Base-by-base conservation (phyloP, 2,113 vertebrate species). In the Sturnira hondurensis region DNA sequence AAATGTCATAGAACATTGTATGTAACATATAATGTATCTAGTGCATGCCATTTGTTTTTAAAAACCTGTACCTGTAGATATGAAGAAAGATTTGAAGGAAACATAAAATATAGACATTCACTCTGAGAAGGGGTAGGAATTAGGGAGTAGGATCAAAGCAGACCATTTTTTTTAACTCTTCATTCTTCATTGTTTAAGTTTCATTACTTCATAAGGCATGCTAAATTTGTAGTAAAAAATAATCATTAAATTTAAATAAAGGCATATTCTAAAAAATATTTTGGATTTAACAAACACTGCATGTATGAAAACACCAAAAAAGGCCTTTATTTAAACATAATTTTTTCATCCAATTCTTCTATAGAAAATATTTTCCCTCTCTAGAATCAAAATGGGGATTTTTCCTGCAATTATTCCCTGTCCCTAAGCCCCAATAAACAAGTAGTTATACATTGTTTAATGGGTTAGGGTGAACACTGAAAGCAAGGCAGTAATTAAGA, bases 191-290 rank as follows among this genome's bases (percentile, higher is more conserved):
- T 91, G 11, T 76, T 85, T 83, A 87, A 78, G 73, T 58, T 89
- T 93, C 20, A 2, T 77, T 73, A 84, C 84, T 95, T 95, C 65
- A 94, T 92, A 94, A 89, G 68, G 19, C 63, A 82, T 16, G 5
- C 67, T 87, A 93, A 91, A 86, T 67, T 38, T 78, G 9, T 52
- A 93, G 73, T 61, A 17, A 86, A 96, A 89, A 95, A 93, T 47
- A 95, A 73, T 47, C 45, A 96, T 65, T 47, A 91, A 28, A 63
- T 76, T 97, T 86, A 74, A 95, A 95, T 92, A 81, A 95, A 82
- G 45, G 12, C 2, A 92, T 26, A 85, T 65, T 93, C 94, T 78
- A 61, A 77, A 36, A 73, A 93, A 76, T 74, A 88, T 54, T 80
- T 78, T 95, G 77, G 65, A 63, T 88, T 82, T 84, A 93, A 88